Percentiles rank a stretch among this genome's conserved stretches.
phyloP scores from a whole-genome alignment of 2,888 invertebrate species.

The Camptogramma bilineatum region DNA sequence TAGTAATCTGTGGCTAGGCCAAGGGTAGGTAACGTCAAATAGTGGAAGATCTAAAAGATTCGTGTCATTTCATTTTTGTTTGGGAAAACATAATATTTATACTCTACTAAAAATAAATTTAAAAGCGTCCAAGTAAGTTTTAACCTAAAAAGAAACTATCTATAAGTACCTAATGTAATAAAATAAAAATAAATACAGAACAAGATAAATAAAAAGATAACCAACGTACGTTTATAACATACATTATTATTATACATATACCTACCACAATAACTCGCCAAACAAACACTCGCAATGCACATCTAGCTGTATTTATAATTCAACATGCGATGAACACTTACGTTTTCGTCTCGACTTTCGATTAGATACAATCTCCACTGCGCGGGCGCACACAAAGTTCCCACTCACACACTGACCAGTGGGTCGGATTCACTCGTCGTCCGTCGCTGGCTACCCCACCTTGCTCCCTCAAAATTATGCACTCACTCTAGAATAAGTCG shows the following conservation, averaged over 20 bases:
- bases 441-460: slow-evolving; percentile 48
- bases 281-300: slow-evolving; percentile 43
- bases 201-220: no score
- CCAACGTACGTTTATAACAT: no score
- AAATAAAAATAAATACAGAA: no score
- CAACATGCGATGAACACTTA: slow-evolving; percentile 49
- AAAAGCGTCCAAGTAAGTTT: no score
- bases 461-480: slow-evolving; percentile 30
- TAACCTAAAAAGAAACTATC: no score
- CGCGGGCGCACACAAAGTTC: slow-evolving; percentile 54
- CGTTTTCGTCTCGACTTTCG: slow-evolving; percentile 49
- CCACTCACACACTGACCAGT: slow-evolving; percentile 55
- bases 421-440: slow-evolving; percentile 38
- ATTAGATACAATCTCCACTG: slow-evolving; percentile 26
- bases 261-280: slow-evolving; percentile 30
- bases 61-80: no score
- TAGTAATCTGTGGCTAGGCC: no score
- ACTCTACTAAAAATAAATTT: no score
- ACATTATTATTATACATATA: not conserved
- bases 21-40: no score
- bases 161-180: no score
- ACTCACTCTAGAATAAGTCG: slow-evolving; percentile 23
- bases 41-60: no score
- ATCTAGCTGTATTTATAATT: slow-evolving; percentile 27
- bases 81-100: no score